Conservation (phyloP, 2,113 vertebrate species). For the Mesoclemmys tuberculata region DNA sequence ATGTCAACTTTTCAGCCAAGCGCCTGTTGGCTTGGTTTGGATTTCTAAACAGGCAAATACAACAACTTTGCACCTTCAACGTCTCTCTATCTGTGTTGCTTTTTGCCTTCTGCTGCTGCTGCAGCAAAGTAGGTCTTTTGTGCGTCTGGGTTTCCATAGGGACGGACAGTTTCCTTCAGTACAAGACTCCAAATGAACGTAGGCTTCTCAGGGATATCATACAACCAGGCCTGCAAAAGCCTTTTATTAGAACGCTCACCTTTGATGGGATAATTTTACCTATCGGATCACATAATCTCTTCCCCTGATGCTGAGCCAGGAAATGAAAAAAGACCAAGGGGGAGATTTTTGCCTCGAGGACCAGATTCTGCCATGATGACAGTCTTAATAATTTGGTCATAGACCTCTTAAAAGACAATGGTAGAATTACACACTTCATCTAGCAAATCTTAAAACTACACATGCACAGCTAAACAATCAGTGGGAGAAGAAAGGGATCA, state of each 20-base stretch:
- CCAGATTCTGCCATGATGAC: conserved; percentile 49
- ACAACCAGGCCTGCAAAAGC: conserved; percentile 69
- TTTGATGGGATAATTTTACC: conserved; percentile 77
- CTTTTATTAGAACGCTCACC: conserved; percentile 77
- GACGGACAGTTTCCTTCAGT: conserved; percentile 45
- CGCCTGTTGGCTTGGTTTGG: background rate
- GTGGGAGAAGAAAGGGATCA: background rate
- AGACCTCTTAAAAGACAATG: background rate
- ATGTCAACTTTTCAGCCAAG: background rate
- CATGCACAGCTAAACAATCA: background rate
- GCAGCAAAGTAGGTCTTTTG: conserved; percentile 37
- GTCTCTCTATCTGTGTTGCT: background rate
- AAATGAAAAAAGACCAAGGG: conserved; percentile 54
- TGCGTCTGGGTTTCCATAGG: conserved; percentile 47
- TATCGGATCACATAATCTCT: conserved; percentile 73
- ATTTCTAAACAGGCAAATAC: background rate
- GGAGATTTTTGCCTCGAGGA: conserved; percentile 43
- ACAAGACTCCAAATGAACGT: conserved; percentile 37
- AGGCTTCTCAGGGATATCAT: conserved; percentile 84
- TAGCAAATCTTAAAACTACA: background rate
- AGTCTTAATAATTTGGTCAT: conserved; percentile 50
- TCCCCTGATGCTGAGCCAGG: conserved; percentile 66
- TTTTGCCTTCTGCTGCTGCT: background rate
- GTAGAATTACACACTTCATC: background rate
- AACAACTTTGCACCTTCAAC: background rate